Conservation (phyloP, 2,113 vertebrate genomes). For the Carassius carassius region DNA sequence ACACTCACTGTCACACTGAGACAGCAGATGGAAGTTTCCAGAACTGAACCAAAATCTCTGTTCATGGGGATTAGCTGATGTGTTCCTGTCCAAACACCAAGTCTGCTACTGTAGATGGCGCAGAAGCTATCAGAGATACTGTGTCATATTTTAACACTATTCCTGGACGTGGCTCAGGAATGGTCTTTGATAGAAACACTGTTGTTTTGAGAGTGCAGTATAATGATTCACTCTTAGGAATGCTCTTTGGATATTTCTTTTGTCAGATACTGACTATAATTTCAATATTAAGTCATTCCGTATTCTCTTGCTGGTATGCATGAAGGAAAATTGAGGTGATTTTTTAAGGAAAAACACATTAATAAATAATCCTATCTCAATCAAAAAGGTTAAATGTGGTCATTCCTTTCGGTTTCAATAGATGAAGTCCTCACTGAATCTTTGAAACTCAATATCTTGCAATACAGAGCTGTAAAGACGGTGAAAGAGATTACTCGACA, state of each 20-base stretch:
- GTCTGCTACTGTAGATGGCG: background rate
- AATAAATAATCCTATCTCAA: background rate
- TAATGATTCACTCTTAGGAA: background rate
- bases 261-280: background rate
- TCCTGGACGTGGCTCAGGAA: background rate
- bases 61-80: conserved; percentile 1
- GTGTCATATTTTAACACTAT: background rate
- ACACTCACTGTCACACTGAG: conserved; percentile 11
- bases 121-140: background rate
- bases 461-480: background rate
- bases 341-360: background rate
- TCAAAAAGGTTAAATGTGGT: background rate
- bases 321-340: background rate
- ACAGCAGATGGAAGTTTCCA: conserved; percentile 35
- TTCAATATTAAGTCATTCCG: background rate
- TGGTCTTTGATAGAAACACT: background rate
- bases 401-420: background rate
- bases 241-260: background rate
- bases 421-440: background rate
- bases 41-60: background rate
- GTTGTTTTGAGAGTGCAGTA: background rate
- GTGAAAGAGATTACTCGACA: background rate
- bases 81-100: conserved; percentile 8
- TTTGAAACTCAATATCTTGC: conserved; percentile 13
- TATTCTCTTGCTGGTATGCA: background rate